These are phyloP conservation scores for Brachirus orientalis DNA, from an alignment of 2,113 vertebrate species.

Conservation along the genomic window DNA sequence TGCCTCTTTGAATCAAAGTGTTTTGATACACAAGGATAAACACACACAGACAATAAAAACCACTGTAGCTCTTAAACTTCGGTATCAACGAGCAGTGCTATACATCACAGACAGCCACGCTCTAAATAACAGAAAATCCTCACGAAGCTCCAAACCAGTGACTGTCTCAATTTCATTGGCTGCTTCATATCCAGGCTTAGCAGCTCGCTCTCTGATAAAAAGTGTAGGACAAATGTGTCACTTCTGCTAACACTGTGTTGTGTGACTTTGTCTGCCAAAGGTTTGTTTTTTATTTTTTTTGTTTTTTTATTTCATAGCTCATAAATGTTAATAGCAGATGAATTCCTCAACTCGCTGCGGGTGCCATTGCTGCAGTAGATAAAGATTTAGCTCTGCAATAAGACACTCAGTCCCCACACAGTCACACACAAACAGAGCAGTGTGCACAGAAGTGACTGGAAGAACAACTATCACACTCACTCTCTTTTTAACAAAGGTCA, in stretches of 20 bases:
- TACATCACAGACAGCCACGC: constrained; percentile 35
- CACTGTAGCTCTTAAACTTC: constrained; percentile 6
- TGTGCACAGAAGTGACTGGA: constrained; percentile 33
- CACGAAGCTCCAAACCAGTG: constrained; percentile 26
- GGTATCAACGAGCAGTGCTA: constrained; percentile 13
- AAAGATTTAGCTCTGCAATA: constrained; percentile 50
- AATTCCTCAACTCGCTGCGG: constrained; percentile 47
- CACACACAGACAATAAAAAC: neutral
- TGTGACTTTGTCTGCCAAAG: constrained; percentile 36
- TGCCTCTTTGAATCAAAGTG: neutral
- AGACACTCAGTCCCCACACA: constrained; percentile 2
- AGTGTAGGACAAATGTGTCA: no score
- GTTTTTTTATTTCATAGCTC: constrained; percentile 49
- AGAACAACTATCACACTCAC: neutral
- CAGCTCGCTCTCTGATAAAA: constrained; percentile 25
- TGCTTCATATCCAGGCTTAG: constrained; percentile 45
- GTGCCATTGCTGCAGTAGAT: constrained; percentile 50
- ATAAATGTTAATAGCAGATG: constrained; percentile 53
- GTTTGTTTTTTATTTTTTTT: constrained; percentile 34
- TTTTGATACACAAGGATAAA: constrained; percentile 17
- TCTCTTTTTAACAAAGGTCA: constrained; percentile 56
- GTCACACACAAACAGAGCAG: neutral
- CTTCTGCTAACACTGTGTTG: constrained; percentile 6
- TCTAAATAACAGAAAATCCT: constrained; percentile 32
- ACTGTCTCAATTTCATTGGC: constrained; percentile 30